Conservation (phyloP, 2,888 invertebrate genomes). For the Orchesellides sinensis region DNA sequence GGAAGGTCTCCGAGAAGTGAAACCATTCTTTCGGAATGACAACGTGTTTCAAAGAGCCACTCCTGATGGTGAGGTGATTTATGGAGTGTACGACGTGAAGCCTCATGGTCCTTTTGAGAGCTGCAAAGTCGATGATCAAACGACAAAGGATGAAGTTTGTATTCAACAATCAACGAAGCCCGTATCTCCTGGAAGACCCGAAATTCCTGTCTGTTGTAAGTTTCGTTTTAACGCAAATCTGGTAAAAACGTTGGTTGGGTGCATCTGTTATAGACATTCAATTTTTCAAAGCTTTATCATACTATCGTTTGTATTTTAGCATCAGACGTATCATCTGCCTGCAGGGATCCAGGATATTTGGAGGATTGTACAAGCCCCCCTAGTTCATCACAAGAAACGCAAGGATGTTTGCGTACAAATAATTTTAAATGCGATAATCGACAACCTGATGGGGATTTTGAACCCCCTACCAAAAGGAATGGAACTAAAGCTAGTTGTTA, state of each 20-base stretch:
- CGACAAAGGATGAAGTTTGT: slow-evolving; percentile 18
- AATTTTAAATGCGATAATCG: background rate
- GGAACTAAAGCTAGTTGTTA: no score
- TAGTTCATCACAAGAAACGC: background rate
- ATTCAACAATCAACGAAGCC: slow-evolving; percentile 21
- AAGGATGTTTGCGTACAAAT: background rate
- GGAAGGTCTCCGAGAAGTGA: slow-evolving; percentile 64
- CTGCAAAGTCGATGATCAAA: background rate
- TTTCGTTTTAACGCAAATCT: background rate
- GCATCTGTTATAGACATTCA: background rate
- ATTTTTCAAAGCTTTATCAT: no score
- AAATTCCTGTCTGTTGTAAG: background rate
- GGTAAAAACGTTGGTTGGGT: background rate
- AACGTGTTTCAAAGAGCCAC: slow-evolving; percentile 66
- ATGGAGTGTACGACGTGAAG: slow-evolving; percentile 48
- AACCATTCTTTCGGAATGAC: slow-evolving; percentile 59
- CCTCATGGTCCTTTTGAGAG: background rate
- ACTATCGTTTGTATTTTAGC: background rate
- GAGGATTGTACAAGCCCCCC: background rate
- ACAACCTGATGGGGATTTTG: background rate
- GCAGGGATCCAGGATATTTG: background rate
- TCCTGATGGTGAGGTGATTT: slow-evolving; percentile 68
- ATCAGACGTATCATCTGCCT: background rate
- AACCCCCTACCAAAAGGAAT: background rate
- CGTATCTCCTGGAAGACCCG: background rate